phyloP scores from a whole-genome alignment of 2,888 invertebrate genomes.

The Eucriotettix oculatus region DNA sequence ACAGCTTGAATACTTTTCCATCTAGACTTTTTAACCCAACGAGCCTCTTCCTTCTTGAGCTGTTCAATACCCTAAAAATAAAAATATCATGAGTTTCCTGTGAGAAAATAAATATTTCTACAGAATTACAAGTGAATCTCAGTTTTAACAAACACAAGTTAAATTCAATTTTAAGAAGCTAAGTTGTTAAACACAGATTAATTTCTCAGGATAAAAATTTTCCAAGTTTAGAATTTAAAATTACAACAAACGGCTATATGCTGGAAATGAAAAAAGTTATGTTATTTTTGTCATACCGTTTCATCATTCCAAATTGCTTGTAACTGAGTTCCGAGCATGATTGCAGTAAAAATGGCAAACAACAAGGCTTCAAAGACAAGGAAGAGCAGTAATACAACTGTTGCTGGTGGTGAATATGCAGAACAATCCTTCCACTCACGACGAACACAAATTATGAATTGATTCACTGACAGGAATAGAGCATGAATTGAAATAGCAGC shows the following conservation, averaged over 20 bases:
- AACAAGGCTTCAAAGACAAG: constrained; percentile 86
- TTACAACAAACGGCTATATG: too few relatives aligned
- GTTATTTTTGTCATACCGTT: constrained; percentile 53
- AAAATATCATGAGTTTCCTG: background rate
- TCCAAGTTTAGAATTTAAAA: too few relatives aligned
- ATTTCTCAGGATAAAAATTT: too few relatives aligned
- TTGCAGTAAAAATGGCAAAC: constrained; percentile 93
- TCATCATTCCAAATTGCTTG: constrained; percentile 98
- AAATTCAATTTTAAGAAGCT: too few relatives aligned
- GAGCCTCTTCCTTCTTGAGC: constrained; percentile 85
- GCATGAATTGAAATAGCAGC: constrained; percentile 92
- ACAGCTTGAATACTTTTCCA: constrained; percentile 94
- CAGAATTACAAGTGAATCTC: too few relatives aligned
- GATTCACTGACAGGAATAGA: constrained; percentile 76
- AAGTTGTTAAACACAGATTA: too few relatives aligned
- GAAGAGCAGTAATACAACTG: constrained; percentile 80
- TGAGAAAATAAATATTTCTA: background rate
- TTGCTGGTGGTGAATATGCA: constrained; percentile 85
- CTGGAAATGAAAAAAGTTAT: too few relatives aligned
- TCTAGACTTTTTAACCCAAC: constrained; percentile 80
- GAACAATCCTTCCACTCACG: constrained; percentile 93
- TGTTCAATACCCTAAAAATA: constrained; percentile 80
- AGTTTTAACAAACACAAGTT: too few relatives aligned
- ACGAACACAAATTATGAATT: constrained; percentile 83
- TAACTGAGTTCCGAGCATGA: constrained; percentile 93